Percentiles rank a stretch among this genome's conserved stretches.
phyloP scores from a whole-genome alignment of 2,113 vertebrate genomes.

The Anseranas semipalmata region DNA sequence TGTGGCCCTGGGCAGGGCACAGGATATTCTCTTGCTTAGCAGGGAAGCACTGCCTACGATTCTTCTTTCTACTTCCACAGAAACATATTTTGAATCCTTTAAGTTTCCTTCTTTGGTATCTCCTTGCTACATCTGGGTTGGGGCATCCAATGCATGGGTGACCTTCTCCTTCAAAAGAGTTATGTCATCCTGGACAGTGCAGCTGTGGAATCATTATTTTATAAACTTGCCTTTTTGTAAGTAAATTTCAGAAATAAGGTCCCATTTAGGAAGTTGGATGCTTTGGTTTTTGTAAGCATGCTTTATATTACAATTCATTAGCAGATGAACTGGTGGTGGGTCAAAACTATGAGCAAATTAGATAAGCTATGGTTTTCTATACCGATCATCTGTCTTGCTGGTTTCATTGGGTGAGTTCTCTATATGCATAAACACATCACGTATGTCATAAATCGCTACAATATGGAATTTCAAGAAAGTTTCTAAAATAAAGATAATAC shows the following conservation, averaged over 20 bases:
- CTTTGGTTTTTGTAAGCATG: background rate
- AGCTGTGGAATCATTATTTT: background rate
- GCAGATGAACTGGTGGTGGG: background rate
- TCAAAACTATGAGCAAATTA: background rate
- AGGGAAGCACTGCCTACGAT: background rate
- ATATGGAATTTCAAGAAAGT: background rate
- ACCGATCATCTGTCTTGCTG: background rate
- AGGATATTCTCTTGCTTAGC: background rate
- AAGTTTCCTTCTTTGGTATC: background rate
- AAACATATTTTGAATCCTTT: background rate
- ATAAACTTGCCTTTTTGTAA: background rate
- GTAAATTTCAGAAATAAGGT: conserved; percentile 5
- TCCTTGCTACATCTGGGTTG: background rate
- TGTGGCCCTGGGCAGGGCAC: background rate
- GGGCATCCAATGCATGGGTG: background rate
- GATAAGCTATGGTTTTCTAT: background rate
- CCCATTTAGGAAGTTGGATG: background rate
- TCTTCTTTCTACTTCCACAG: background rate
- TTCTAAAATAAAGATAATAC: background rate
- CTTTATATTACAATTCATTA: conserved; percentile 32
- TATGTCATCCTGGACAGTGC: background rate
- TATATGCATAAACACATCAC: background rate
- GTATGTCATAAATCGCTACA: background rate
- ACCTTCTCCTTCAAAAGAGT: background rate
- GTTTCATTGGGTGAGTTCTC: background rate